Evolutionary conservation across 2,888 invertebrate genomes (phyloP), one percentile per base, ranked within the genome.

Genomic region (Trissolcus japonicus): DNA sequence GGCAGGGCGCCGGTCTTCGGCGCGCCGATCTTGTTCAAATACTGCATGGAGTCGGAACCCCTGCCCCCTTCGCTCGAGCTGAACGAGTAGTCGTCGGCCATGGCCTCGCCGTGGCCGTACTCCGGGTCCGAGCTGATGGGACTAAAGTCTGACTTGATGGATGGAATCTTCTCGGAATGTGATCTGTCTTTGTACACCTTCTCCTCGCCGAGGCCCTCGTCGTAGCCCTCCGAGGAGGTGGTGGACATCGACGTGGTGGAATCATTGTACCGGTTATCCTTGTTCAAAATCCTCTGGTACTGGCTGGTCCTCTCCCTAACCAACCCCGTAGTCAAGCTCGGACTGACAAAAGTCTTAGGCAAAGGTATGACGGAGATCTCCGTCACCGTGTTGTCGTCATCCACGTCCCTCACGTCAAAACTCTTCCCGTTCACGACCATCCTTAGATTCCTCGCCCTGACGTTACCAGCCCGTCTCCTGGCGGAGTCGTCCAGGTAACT

Each of bases 391-490:
- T 91, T 92, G 59, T 93, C 93, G 80, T 93, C 93, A 50, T 92
- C 91, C 57, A 94, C 89, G 83, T 95, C 95, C 29, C 93, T 90
- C 2, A 95, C 93, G 80, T 95, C 95, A 88, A 95, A 95, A 80
- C 92, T 93, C 83, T 94, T 94, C 0, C 94, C 91, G 54, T 91
- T 92, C 89, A 95, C 93, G 41, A 94, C 92, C 92, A 95, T 93
- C 87, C 94, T 93, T 50, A 95, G 89, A 86, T 93, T 94, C 59
- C 95, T 91, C 0, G 94, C 93, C 76, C 93, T 92, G 6, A 91
- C 89, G 54, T 83, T 78, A 54, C 85, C 82, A 6, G 81, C 81
- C n/a, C 86, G 86, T 4, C 89, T 85, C 0, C 89, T 88, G 19
- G 83, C 82, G 2, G 79, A 77, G 6, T 56, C 71, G 46, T 90